Evolutionary conservation across 2,888 invertebrate species (phyloP).

Genomic region (Sphaerophoria rueppellii): DNA sequence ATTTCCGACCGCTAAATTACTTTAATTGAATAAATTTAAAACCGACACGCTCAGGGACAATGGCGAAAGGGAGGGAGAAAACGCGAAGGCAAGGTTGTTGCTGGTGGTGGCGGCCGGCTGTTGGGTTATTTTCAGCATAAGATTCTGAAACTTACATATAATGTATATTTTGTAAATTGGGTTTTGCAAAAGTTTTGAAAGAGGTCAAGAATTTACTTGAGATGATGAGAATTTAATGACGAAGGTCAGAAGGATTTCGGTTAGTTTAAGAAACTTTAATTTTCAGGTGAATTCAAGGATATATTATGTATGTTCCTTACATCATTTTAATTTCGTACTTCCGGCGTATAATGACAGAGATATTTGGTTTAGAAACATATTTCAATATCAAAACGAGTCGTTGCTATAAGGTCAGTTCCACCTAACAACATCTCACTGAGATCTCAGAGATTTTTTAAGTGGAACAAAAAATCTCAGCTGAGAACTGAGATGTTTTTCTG

Average conservation of each 20-base stretch:
- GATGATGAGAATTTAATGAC: slow-evolving; percentile 22
- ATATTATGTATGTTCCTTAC: no score
- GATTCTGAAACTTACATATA: slow-evolving; percentile 4
- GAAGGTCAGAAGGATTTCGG: slow-evolving; percentile 10
- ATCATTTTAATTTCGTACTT: no score
- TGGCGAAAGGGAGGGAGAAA: no score
- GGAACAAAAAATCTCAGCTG: no score
- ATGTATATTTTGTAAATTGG: background rate
- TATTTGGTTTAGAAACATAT: no score
- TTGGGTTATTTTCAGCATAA: background rate
- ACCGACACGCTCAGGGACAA: background rate
- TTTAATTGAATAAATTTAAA: slow-evolving; percentile 54
- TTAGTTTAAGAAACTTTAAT: background rate
- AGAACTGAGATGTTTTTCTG: no score
- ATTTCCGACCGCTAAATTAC: slow-evolving; percentile 37
- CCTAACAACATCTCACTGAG: no score
- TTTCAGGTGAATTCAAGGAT: background rate
- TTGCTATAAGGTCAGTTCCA: no score
- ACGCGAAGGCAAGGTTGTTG: background rate
- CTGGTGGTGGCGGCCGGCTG: background rate
- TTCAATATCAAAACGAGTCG: no score
- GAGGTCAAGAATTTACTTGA: slow-evolving; percentile 16
- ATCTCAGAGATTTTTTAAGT: no score
- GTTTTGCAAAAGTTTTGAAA: background rate
- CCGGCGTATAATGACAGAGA: no score